Percentiles rank a stretch among this genome's conserved stretches.
These are phyloP conservation scores for Samia ricini DNA, from an alignment of 1,140 invertebrate species.

Conservation along the genomic window DNA sequence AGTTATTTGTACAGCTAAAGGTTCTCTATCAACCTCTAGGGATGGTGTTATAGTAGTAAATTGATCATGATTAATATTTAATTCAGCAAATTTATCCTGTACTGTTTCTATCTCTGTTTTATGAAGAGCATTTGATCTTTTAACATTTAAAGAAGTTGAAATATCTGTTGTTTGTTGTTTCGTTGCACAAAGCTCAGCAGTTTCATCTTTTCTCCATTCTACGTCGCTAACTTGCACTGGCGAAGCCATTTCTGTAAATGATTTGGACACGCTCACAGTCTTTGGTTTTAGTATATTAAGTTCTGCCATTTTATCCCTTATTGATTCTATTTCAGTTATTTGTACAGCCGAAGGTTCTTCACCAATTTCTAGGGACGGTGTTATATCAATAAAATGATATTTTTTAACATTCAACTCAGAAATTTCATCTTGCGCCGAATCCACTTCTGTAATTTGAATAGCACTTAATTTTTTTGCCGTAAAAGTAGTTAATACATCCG, in stretches of 20 bases:
- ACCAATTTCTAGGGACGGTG: too few relatives aligned
- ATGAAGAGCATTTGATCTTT: conserved; percentile 5
- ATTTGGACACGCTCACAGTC: not conserved
- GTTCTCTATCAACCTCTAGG: too few relatives aligned
- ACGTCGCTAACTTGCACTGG: not conserved
- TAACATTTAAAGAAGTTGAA: conserved; percentile 2
- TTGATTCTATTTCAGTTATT: not conserved
- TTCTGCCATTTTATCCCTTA: not conserved
- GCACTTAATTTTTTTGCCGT: too few relatives aligned
- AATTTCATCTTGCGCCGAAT: not conserved
- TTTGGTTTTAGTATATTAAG: not conserved
- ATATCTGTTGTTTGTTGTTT: not conserved
- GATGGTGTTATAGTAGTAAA: too few relatives aligned
- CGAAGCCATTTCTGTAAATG: not conserved
- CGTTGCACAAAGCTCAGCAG: not conserved
- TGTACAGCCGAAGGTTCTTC: not conserved
- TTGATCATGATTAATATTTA: too few relatives aligned
- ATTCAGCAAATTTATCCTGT: conserved; percentile 40
- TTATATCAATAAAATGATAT: too few relatives aligned
- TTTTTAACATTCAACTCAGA: not conserved
- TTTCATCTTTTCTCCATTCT: not conserved
- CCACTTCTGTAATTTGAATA: not conserved
- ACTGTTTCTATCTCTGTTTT: too few relatives aligned
- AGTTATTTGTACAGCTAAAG: not conserved
- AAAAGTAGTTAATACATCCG: not conserved